Evolutionary conservation across 2,888 invertebrate genomes (phyloP).

Genomic region (Oeneis ivallda): DNA sequence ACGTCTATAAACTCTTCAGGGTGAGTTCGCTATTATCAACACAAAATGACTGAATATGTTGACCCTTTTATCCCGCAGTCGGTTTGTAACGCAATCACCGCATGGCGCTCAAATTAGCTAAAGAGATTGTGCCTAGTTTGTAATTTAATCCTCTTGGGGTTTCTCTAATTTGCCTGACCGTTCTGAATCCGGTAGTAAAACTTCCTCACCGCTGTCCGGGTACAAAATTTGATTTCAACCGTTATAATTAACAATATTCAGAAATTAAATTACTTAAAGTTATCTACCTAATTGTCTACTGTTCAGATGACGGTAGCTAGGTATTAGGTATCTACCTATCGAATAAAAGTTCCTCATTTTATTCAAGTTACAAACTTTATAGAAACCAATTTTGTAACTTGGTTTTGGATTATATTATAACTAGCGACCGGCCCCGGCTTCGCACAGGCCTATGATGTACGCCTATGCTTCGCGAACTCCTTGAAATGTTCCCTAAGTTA

Average conservation of each 20-base stretch:
- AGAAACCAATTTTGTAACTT: too few species aligned
- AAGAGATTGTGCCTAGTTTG: constrained; percentile 10
- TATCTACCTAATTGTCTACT: too few species aligned
- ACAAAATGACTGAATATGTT: constrained; percentile 9
- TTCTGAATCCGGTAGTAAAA: constrained; percentile 8
- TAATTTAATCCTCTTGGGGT: constrained; percentile 15
- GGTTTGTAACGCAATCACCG: constrained; percentile 14
- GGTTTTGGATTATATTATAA: too few species aligned
- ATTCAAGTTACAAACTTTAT: too few species aligned
- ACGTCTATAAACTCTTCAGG: background rate
- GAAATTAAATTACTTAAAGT: too few species aligned
- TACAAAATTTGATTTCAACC: background rate
- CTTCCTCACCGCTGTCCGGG: background rate
- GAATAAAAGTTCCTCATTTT: too few species aligned
- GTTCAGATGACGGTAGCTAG: too few species aligned
- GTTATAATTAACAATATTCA: background rate
- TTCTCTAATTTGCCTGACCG: constrained; percentile 15
- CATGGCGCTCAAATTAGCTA: constrained; percentile 9
- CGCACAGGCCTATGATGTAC: too few species aligned
- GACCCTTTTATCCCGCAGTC: background rate
- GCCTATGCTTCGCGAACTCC: too few species aligned
- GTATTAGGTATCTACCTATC: too few species aligned
- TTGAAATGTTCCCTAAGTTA: too few species aligned
- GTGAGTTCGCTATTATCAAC: background rate
- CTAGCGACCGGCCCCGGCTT: too few species aligned